These are phyloP conservation scores for Phoebastria nigripes DNA, from an alignment of 2,797 vertebrate species.

Conservation along the genomic window DNA sequence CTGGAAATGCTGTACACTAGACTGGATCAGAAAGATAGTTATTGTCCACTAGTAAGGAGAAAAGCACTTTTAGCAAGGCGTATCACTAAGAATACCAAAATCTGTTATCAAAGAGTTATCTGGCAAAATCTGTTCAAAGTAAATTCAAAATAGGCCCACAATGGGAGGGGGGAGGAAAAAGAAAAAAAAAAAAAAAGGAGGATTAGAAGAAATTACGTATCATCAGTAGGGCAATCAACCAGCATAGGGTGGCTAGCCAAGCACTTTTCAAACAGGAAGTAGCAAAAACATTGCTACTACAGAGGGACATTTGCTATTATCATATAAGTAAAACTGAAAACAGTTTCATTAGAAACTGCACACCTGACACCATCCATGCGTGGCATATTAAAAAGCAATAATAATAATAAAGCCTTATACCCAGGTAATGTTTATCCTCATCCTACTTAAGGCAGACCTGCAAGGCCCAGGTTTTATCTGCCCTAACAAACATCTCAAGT, in stretches of 20 bases:
- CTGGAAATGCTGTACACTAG: not conserved
- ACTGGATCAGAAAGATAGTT: not conserved
- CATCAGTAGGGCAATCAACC: not conserved
- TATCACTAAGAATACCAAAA: not conserved
- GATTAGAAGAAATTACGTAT: not conserved
- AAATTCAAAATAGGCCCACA: not conserved
- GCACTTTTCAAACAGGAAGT: not conserved
- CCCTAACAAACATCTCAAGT: not conserved
- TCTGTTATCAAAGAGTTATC: not conserved
- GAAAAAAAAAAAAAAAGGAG: not conserved
- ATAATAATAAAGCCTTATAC: not conserved
- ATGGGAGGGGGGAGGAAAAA: not conserved
- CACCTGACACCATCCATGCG: not conserved
- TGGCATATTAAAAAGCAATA: not conserved
- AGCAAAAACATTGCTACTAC: not conserved
- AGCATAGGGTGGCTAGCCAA: not conserved
- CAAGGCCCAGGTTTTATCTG: not conserved
- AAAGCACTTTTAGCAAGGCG: not conserved
- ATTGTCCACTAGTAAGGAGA: not conserved
- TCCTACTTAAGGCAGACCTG: not conserved
- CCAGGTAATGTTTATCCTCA: not conserved
- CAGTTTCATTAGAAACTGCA: not conserved
- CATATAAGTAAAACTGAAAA: not conserved
- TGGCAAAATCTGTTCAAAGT: not conserved
- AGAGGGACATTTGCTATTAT: not conserved